Percentiles rank a stretch among this genome's conserved stretches.
Conservation (phyloP, 2,113 vertebrate genomes). For the Pteronura brasiliensis region DNA sequence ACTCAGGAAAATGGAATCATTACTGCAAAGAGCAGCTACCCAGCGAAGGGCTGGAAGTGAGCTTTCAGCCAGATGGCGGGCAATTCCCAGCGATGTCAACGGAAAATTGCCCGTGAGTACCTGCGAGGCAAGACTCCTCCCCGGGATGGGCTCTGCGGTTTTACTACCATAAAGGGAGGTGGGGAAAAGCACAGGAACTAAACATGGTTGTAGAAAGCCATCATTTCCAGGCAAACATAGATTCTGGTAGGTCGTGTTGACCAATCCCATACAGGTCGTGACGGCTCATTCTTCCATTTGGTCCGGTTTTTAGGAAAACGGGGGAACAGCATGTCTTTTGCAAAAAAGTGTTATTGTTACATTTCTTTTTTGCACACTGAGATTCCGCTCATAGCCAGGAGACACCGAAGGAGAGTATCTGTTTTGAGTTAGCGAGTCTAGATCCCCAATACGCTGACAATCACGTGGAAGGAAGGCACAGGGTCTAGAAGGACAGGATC, state of each 20-base stretch:
- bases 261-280: neutral
- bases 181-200: neutral
- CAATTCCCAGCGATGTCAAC: slow-evolving; percentile 58
- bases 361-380: neutral
- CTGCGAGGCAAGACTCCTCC: neutral
- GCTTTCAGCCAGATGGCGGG: slow-evolving; percentile 50
- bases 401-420: neutral
- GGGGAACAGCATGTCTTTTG: neutral
- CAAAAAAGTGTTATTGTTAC: neutral
- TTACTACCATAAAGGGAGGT: neutral
- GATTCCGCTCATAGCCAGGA: neutral
- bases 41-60: slow-evolving; percentile 44
- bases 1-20: slow-evolving; percentile 51
- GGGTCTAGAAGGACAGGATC: neutral
- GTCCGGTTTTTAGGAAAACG: neutral
- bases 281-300: neutral
- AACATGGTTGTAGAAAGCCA: neutral
- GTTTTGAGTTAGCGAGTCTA: neutral
- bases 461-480: neutral
- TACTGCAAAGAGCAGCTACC: slow-evolving; percentile 48
- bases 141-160: neutral
- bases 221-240: neutral
- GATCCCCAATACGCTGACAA: neutral
- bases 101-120: slow-evolving; percentile 54
- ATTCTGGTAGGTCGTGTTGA: neutral